phyloP scores from a whole-genome alignment of 1,140 invertebrate species.

The Halyomorpha halys region DNA sequence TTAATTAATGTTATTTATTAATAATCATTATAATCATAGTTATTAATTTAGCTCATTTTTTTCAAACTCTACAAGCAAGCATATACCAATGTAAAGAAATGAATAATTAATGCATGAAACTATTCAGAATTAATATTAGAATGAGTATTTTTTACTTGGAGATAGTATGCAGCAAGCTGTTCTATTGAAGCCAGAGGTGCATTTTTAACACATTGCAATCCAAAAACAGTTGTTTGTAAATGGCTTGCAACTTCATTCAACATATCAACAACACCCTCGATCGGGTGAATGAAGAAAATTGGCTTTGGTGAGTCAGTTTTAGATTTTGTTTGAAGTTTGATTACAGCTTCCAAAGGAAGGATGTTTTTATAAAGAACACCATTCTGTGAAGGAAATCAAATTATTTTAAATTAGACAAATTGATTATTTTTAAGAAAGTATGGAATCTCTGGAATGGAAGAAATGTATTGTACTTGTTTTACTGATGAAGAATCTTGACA shows the following conservation, averaged over 20 bases:
- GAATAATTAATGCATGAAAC: too few relatives aligned
- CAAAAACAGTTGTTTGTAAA: constrained; percentile 63
- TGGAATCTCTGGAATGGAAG: too few relatives aligned
- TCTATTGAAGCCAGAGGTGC: constrained; percentile 67
- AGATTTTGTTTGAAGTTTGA: neutral
- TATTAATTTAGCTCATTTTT: too few relatives aligned
- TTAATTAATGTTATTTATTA: too few relatives aligned
- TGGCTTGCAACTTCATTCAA: constrained; percentile 55
- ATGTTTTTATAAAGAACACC: neutral
- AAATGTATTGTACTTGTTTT: too few relatives aligned
- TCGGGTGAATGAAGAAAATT: constrained; percentile 78
- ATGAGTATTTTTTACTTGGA: constrained; percentile 40
- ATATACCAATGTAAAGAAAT: too few relatives aligned
- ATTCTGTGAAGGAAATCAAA: neutral
- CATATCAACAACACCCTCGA: constrained; percentile 72
- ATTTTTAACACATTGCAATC: constrained; percentile 72
- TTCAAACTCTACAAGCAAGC: too few relatives aligned
- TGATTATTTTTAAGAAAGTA: too few relatives aligned
- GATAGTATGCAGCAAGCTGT: constrained; percentile 67
- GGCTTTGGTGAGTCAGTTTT: constrained; percentile 38
- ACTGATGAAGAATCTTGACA: neutral
- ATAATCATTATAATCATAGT: too few relatives aligned
- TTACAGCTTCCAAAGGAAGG: neutral
- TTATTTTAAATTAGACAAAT: too few relatives aligned
- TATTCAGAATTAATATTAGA: too few relatives aligned